phyloP scores from a whole-genome alignment of 2,888 invertebrate genomes.

The Hypsopygia costalis region DNA sequence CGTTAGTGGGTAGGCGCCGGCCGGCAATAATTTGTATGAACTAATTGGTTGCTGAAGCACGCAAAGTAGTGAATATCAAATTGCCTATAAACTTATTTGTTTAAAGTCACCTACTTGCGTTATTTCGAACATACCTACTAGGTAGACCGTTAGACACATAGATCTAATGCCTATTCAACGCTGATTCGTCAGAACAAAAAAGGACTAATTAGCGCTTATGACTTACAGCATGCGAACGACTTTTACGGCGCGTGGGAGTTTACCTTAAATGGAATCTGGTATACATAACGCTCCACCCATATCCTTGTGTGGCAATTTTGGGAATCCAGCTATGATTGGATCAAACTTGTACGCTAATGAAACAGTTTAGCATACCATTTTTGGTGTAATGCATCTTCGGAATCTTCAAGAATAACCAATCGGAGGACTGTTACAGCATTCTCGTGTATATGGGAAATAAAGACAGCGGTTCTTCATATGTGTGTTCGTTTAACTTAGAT shows the following conservation, averaged over 20 bases:
- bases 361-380: conserved; percentile 51
- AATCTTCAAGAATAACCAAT: neutral
- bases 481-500: too few relatives aligned
- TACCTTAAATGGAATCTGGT: neutral
- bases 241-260: neutral
- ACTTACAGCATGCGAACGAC: conserved; percentile 11
- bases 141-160: too few relatives aligned
- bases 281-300: conserved; percentile 43
- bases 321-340: conserved; percentile 39
- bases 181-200: conserved; percentile 45
- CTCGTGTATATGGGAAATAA: too few relatives aligned
- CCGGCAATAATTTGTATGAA: too few relatives aligned
- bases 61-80: too few relatives aligned
- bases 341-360: conserved; percentile 42
- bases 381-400: conserved; percentile 22
- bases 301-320: conserved; percentile 40
- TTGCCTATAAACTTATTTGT: too few relatives aligned
- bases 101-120: too few relatives aligned
- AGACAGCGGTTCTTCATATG: too few relatives aligned
- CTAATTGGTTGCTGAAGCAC: too few relatives aligned
- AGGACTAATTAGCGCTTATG: conserved; percentile 45
- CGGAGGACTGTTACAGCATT: too few relatives aligned
- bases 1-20: too few relatives aligned
- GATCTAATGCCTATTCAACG: conserved; percentile 5
- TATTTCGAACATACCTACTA: too few relatives aligned